Evolutionary conservation across 2,888 invertebrate species (phyloP).

Genomic region (Eremobia ochroleuca): DNA sequence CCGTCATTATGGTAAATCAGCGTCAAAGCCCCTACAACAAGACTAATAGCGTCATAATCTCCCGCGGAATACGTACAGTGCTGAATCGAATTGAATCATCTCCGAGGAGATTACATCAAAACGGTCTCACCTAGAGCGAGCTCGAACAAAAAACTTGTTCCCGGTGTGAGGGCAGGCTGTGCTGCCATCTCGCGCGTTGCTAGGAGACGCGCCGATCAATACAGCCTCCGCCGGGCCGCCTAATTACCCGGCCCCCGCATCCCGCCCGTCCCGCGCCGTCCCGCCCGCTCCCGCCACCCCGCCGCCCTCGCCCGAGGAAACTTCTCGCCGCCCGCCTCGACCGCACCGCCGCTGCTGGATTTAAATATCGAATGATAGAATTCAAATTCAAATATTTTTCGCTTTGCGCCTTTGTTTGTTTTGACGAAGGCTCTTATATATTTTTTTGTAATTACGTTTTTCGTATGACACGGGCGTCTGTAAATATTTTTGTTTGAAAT

Average conservation of each 20-base stretch:
- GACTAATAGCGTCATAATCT: slow-evolving; percentile 75
- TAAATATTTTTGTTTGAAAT: slow-evolving; percentile 59
- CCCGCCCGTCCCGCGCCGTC: slow-evolving; percentile 58
- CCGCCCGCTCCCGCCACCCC: slow-evolving; percentile 63
- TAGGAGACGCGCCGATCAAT: slow-evolving; percentile 90
- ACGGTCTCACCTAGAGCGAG: slow-evolving; percentile 87
- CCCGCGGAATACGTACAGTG: slow-evolving; percentile 72
- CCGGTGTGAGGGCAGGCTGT: slow-evolving; percentile 83
- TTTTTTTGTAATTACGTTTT: slow-evolving; percentile 74
- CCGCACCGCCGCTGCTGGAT: slow-evolving; percentile 82
- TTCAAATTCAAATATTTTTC: slow-evolving; percentile 88
- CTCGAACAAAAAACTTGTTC: slow-evolving; percentile 86
- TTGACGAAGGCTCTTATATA: slow-evolving; percentile 74
- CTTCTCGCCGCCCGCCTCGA: slow-evolving; percentile 81
- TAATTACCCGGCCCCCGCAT: slow-evolving; percentile 83
- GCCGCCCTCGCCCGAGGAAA: slow-evolving; percentile 77
- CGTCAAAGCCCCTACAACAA: slow-evolving; percentile 65
- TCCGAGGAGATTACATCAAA: slow-evolving; percentile 87
- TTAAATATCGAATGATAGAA: slow-evolving; percentile 91
- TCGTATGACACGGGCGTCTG: slow-evolving; percentile 36
- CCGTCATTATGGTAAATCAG: slow-evolving; percentile 60
- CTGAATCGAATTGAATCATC: slow-evolving; percentile 87
- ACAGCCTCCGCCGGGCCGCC: slow-evolving; percentile 91
- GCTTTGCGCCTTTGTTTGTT: slow-evolving; percentile 85
- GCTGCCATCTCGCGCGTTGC: slow-evolving; percentile 90